Evolutionary conservation across 2,797 vertebrate species (phyloP).

Genomic region (Rhodeus uyekii): DNA sequence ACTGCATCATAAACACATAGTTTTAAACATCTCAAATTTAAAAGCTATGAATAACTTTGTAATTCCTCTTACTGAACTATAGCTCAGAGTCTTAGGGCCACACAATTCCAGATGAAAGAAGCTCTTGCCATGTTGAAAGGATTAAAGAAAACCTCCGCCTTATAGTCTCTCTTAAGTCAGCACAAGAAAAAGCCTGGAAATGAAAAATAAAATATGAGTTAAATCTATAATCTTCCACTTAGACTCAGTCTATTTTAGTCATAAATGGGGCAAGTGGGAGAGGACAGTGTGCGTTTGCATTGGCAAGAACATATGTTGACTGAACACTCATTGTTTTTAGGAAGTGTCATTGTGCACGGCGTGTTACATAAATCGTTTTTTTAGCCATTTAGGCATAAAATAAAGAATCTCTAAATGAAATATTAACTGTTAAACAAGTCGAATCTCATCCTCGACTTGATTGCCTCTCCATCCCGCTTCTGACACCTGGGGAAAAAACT

Average conservation of each 20-base stretch:
- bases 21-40: neutral
- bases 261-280: slow-evolving; percentile 36
- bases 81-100: slow-evolving; percentile 33
- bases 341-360: neutral
- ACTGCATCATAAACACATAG: neutral
- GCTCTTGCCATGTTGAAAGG: slow-evolving; percentile 33
- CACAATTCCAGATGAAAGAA: slow-evolving; percentile 19
- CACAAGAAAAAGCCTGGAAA: slow-evolving; percentile 37
- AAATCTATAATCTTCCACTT: slow-evolving; percentile 35
- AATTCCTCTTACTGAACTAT: slow-evolving; percentile 15
- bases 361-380: slow-evolving; percentile 1
- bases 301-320: slow-evolving; percentile 25
- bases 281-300: slow-evolving; percentile 4
- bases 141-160: slow-evolving; percentile 57
- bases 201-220: slow-evolving; percentile 38
- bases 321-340: slow-evolving; percentile 10
- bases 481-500: neutral
- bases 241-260: slow-evolving; percentile 43
- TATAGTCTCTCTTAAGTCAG: slow-evolving; percentile 7
- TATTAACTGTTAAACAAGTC: slow-evolving; percentile 15
- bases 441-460: neutral
- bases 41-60: slow-evolving; percentile 7
- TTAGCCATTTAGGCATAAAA: slow-evolving; percentile 10
- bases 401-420: neutral
- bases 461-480: slow-evolving; percentile 5